Conservation (phyloP, 2,113 vertebrate species). For the Romanogobio albipinnatus region DNA sequence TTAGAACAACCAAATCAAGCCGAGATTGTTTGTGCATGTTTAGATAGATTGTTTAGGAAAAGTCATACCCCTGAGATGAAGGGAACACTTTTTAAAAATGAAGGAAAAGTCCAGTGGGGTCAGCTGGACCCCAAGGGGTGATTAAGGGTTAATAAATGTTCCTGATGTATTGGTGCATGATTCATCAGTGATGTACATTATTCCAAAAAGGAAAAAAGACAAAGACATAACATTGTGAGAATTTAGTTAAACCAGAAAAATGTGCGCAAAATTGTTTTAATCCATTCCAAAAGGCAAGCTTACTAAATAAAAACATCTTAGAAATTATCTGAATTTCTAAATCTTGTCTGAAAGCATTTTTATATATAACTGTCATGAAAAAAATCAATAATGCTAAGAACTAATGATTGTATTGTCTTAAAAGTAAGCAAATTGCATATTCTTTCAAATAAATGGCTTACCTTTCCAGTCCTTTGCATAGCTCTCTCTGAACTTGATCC, state of each 20-base stretch:
- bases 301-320: background rate
- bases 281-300: background rate
- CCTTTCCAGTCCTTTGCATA: conserved; percentile 92
- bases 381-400: too few relatives aligned
- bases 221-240: background rate
- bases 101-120: too few relatives aligned
- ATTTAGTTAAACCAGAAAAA: too few relatives aligned
- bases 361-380: background rate
- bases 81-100: too few relatives aligned
- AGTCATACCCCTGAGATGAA: too few relatives aligned
- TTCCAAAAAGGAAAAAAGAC: background rate
- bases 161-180: background rate
- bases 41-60: too few relatives aligned
- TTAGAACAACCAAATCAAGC: too few relatives aligned
- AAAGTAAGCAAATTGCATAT: background rate
- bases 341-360: background rate
- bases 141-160: too few relatives aligned
- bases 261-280: background rate
- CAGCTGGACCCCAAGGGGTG: too few relatives aligned
- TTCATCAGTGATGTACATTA: background rate
- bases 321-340: too few relatives aligned
- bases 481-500: conserved; percentile 71
- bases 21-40: too few relatives aligned
- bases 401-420: conserved; percentile 6
- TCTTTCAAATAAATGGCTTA: conserved; percentile 65